Conservation (phyloP, 2,113 vertebrate genomes). For the Stegostoma tigrinum region DNA sequence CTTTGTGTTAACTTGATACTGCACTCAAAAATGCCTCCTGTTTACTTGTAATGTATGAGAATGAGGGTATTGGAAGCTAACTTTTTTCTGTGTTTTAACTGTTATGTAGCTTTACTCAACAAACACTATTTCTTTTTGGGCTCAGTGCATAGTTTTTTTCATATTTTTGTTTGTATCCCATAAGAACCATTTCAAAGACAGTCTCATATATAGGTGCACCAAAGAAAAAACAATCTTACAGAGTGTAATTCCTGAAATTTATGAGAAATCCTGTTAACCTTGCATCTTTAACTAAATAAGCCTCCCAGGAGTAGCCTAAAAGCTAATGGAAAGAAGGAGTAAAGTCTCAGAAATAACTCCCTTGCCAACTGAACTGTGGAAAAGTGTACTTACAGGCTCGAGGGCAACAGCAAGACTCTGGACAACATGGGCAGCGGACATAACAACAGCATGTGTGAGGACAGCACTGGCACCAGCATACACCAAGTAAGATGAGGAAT, state of each 20-base stretch:
- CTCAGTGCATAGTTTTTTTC: not conserved
- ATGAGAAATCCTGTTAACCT: not conserved
- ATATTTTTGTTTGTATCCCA: not conserved
- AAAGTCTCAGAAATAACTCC: not conserved
- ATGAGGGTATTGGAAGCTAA: not conserved
- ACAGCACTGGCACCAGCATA: conserved; percentile 99
- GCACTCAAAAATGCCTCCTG: not conserved
- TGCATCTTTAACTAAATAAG: not conserved
- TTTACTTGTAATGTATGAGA: not conserved
- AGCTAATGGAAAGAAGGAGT: not conserved
- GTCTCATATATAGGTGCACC: not conserved
- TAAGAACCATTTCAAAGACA: not conserved
- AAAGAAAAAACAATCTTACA: not conserved
- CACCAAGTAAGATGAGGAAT: conserved; percentile 78
- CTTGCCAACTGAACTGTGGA: not conserved
- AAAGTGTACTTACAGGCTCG: conserved; percentile 72
- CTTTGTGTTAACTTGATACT: not conserved
- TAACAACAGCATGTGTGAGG: conserved; percentile 98
- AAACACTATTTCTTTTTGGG: not conserved
- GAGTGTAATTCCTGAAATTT: too few species aligned
- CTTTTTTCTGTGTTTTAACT: not conserved
- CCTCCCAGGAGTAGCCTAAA: too few species aligned
- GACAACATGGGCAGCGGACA: conserved; percentile 89
- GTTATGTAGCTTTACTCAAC: not conserved
- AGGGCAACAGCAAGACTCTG: conserved; percentile 92